Percentiles rank a stretch among this genome's conserved stretches.
Conservation (phyloP, 2,797 vertebrate species). For the Sorex maritimensis region DNA sequence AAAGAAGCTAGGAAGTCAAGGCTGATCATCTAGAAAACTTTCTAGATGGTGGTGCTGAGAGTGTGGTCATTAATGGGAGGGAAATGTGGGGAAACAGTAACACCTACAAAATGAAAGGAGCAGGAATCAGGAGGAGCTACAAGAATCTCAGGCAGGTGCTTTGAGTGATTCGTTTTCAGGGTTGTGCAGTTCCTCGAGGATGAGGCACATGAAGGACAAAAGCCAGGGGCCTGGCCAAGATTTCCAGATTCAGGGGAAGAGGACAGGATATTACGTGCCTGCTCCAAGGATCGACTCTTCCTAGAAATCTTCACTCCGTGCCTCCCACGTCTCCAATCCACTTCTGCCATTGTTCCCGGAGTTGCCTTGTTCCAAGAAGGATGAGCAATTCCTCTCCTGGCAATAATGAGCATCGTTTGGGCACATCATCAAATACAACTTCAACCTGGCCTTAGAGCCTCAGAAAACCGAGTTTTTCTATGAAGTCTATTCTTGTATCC, state of each 20-base stretch:
- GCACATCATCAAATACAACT: background rate
- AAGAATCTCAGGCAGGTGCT: background rate
- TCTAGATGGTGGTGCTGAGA: background rate
- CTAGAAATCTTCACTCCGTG: background rate
- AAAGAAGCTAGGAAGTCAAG: background rate
- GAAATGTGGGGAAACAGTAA: background rate
- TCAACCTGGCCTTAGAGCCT: background rate
- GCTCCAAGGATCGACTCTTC: background rate
- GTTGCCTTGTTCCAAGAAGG: background rate
- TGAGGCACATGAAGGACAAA: background rate
- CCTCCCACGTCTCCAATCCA: background rate
- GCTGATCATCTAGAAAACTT: background rate
- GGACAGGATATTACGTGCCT: background rate
- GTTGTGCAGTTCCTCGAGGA: background rate
- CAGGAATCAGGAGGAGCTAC: background rate
- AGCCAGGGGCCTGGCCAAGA: background rate
- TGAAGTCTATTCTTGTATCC: background rate
- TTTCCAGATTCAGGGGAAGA: background rate
- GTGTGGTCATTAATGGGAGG: background rate
- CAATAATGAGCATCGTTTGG: background rate
- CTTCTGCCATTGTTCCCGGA: slow-evolving; percentile 8
- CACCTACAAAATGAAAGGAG: background rate
- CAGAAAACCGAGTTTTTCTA: background rate
- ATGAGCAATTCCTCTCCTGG: background rate
- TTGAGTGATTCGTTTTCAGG: background rate